phyloP scores from a whole-genome alignment of 2,113 vertebrate genomes.

The Lepus timidus region DNA sequence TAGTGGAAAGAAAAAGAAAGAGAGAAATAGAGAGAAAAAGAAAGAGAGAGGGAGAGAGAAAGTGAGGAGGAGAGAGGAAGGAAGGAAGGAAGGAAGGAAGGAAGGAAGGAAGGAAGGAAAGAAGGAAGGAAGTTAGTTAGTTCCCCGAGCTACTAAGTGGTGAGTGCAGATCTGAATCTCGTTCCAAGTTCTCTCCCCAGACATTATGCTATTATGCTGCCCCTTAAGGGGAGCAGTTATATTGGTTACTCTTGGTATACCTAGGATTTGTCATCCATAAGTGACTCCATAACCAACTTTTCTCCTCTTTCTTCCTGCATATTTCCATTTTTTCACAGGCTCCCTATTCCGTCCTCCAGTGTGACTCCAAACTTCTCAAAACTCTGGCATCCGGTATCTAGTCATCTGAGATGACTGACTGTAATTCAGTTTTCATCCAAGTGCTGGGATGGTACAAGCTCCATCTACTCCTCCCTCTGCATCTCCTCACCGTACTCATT shows the following conservation, averaged over 20 bases:
- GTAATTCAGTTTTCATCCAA: background rate
- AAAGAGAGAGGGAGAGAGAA: background rate
- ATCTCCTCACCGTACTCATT: background rate
- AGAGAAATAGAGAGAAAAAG: background rate
- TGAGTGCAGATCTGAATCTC: background rate
- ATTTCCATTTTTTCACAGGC: slow-evolving; percentile 28
- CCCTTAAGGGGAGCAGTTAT: background rate
- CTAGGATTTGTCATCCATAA: background rate
- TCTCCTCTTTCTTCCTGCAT: background rate
- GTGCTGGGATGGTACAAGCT: background rate
- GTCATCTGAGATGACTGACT: background rate
- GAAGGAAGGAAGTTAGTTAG: no score
- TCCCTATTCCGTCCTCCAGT: background rate
- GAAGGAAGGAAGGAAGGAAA: no score
- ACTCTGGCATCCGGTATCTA: background rate
- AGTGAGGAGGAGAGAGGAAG: background rate
- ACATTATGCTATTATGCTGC: no score
- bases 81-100: no score
- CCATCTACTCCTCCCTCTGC: background rate
- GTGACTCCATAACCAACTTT: background rate
- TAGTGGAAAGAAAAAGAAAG: background rate
- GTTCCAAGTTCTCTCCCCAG: background rate
- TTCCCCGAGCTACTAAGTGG: background rate
- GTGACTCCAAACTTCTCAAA: background rate
- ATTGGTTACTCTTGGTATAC: background rate